These are phyloP conservation scores for Nanger granti DNA, from an alignment of 2,113 vertebrate genomes.

Conservation along the genomic window DNA sequence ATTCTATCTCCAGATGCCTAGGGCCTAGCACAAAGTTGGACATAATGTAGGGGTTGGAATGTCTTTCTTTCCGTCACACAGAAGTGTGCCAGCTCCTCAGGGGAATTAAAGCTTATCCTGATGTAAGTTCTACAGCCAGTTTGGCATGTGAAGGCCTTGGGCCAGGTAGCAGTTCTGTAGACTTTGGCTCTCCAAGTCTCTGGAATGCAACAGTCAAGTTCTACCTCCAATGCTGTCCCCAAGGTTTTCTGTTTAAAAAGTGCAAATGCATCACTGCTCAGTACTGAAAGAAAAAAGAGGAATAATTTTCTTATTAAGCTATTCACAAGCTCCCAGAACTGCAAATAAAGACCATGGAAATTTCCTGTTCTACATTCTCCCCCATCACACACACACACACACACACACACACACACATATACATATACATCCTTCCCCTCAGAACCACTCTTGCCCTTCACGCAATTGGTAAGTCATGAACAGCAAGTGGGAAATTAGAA, in stretches of 20 bases:
- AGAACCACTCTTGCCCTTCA: neutral
- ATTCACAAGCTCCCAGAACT: neutral
- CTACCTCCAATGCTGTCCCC: neutral
- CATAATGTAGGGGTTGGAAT: neutral
- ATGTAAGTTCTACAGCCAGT: neutral
- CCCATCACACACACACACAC: neutral
- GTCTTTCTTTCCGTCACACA: neutral
- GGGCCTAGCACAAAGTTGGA: neutral
- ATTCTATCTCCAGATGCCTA: neutral
- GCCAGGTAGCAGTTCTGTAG: neutral
- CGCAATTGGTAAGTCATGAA: neutral
- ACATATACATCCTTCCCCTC: neutral
- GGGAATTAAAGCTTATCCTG: neutral
- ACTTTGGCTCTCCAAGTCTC: neutral
- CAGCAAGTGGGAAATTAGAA: slow-evolving; percentile 42
- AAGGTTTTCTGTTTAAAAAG: neutral
- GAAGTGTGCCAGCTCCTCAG: neutral
- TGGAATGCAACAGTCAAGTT: neutral
- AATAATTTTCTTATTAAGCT: slow-evolving; percentile 1
- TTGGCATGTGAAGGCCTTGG: neutral
- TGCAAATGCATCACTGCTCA: neutral
- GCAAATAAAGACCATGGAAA: neutral
- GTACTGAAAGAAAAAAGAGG: neutral
- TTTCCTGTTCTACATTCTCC: neutral
- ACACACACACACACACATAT: neutral